Conservation (phyloP, 2,113 vertebrate genomes). For the Notarius quadriscutis region DNA sequence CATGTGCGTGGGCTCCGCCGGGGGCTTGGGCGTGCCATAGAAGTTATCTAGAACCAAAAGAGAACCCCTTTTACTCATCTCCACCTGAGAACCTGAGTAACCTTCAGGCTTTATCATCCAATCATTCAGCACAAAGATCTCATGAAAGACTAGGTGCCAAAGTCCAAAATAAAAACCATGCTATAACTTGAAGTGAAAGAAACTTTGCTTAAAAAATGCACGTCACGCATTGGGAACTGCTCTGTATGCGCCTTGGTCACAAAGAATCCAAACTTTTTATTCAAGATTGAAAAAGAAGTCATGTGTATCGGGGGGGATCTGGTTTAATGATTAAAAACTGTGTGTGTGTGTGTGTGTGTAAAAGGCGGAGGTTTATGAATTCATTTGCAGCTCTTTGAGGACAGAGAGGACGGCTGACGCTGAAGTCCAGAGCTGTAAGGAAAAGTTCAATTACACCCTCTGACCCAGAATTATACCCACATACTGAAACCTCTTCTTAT, state of each 20-base stretch:
- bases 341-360: slow-evolving; percentile 31
- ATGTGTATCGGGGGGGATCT: slow-evolving; percentile 50
- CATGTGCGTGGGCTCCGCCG: slow-evolving; percentile 91
- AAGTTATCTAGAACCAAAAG: slow-evolving; percentile 84
- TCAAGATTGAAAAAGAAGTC: slow-evolving; percentile 55
- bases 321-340: slow-evolving; percentile 56
- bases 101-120: background rate
- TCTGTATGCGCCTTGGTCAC: slow-evolving; percentile 26
- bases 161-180: background rate
- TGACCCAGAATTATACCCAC: slow-evolving; percentile 30
- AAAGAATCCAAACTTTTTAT: slow-evolving; percentile 36
- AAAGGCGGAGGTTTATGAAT: slow-evolving; percentile 42
- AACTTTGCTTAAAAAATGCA: background rate
- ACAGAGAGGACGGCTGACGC: slow-evolving; percentile 7
- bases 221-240: background rate
- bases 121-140: slow-evolving; percentile 3
- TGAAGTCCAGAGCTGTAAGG: slow-evolving; percentile 25
- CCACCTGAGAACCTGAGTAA: background rate
- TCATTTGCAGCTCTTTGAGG: slow-evolving; percentile 32
- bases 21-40: slow-evolving; percentile 98
- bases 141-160: background rate
- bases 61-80: background rate
- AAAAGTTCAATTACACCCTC: slow-evolving; percentile 31
- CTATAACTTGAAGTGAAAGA: background rate
- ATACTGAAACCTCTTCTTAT: too few species aligned